Evolutionary conservation across 2,797 vertebrate species (phyloP).

Genomic region (Myripristis jacobus): DNA sequence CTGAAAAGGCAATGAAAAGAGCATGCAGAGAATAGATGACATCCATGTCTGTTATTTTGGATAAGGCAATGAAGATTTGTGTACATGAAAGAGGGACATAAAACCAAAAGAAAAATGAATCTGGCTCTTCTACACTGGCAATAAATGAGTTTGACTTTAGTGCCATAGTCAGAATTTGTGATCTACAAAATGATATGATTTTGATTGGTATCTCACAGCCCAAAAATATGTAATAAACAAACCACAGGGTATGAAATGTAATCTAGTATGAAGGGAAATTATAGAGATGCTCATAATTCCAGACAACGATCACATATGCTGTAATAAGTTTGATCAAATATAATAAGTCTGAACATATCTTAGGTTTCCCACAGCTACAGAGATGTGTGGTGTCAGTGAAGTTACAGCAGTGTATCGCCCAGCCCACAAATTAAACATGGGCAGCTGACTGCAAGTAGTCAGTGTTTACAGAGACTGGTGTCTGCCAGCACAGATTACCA

Average conservation of each 20-base stretch:
- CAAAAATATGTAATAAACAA: background rate
- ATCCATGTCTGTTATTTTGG: background rate
- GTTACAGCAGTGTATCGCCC: constrained; percentile 10
- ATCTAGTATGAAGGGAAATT: background rate
- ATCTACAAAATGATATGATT: too few relatives aligned
- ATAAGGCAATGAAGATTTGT: background rate
- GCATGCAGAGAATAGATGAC: too few relatives aligned
- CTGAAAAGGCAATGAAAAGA: too few relatives aligned
- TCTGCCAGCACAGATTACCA: constrained; percentile 54
- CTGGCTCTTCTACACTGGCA: too few relatives aligned
- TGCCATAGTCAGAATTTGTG: too few relatives aligned
- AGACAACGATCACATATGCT: background rate
- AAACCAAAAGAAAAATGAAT: background rate
- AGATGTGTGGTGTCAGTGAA: constrained; percentile 26
- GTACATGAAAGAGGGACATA: background rate
- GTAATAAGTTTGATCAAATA: too few relatives aligned
- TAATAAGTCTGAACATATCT: background rate
- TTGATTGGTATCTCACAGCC: background rate
- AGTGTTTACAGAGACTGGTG: constrained; percentile 62
- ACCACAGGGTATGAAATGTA: background rate
- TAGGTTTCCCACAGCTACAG: constrained; percentile 2
- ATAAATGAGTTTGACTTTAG: too few relatives aligned
- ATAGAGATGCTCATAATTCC: background rate
- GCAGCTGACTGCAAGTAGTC: constrained; percentile 35
- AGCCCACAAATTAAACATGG: constrained; percentile 73